Evolutionary conservation across 2,888 invertebrate genomes (phyloP), one percentile per base, ranked within the genome.

Genomic region (Pheosia gnoma): DNA sequence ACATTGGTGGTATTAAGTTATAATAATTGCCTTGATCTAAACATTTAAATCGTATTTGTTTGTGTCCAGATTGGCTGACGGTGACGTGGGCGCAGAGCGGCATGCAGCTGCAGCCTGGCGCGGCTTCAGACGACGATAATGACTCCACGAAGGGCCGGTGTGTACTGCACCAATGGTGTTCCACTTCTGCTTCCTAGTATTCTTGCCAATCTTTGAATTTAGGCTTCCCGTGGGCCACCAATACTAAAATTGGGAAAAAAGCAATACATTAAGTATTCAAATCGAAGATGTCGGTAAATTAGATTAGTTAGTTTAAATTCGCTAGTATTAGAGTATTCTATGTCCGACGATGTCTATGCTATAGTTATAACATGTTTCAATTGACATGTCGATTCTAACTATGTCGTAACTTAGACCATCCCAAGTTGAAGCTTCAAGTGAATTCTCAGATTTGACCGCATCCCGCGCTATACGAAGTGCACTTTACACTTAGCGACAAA

Each of bases 61-160:
- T 79, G 73, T 85, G 25, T 82, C 0, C 83, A 94, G 94, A 94
- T 83, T 94, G 94, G 94, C 87, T 94, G 78, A 93, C 94, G 63
- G 94, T 94, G 84, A 93, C 94, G 72, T 94, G 94, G 94, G 90
- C 93, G 74, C 94, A 94, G 74, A 89, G 93, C 64, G 89, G 94
- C 65, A 92, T 91, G 89, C 90, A 91, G 63, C 81, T 94, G 61
- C 93, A 90, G 68, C 75, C 87, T 51, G 86, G 86, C 67, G 84
- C 79, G 56, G 77, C 78, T 43, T 80, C 74, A 57, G 85, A 84
- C 66, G 89, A 90, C 69, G 79, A 81, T 25, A 59, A 59, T 61
- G 91, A 93, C 77, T 83, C 90, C 8, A 85, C 82, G 68, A 89
- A 89, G 67, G 89, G 86, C 73, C 85, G 93, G 94, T 94, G 11